phyloP scores from a whole-genome alignment of 2,113 vertebrate species.

The Merops nubicus region DNA sequence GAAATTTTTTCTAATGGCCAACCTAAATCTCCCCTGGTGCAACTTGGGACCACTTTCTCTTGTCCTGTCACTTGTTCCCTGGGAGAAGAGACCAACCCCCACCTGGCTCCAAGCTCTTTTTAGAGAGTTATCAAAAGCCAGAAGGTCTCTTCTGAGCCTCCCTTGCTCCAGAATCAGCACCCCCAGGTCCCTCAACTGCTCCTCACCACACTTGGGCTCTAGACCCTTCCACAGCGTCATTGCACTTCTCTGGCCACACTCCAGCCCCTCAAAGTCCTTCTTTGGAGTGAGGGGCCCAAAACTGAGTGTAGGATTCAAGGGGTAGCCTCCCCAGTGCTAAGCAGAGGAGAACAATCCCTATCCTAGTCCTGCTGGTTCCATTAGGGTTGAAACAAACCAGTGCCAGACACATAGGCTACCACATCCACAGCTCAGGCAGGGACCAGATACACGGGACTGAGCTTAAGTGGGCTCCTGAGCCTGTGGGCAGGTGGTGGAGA shows the following conservation, averaged over 20 bases:
- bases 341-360: not conserved
- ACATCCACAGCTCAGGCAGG: not conserved
- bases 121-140: too few species aligned
- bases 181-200: too few species aligned
- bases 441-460: not conserved
- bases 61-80: too few species aligned
- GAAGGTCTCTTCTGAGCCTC: too few species aligned
- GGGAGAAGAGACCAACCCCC: too few species aligned
- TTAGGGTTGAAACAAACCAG: not conserved
- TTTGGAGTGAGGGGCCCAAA: not conserved
- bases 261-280: not conserved
- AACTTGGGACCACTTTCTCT: too few species aligned
- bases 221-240: not conserved
- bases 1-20: too few species aligned
- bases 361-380: not conserved
- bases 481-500: too few species aligned
- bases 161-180: too few species aligned
- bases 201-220: not conserved
- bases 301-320: not conserved
- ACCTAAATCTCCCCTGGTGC: too few species aligned
- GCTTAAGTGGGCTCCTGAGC: not conserved
- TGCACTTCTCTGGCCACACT: not conserved
- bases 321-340: not conserved
- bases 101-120: too few species aligned
- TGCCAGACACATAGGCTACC: not conserved